Evolutionary conservation across 2,888 invertebrate species (phyloP).

Genomic region (Drosophila macrothrix): DNA sequence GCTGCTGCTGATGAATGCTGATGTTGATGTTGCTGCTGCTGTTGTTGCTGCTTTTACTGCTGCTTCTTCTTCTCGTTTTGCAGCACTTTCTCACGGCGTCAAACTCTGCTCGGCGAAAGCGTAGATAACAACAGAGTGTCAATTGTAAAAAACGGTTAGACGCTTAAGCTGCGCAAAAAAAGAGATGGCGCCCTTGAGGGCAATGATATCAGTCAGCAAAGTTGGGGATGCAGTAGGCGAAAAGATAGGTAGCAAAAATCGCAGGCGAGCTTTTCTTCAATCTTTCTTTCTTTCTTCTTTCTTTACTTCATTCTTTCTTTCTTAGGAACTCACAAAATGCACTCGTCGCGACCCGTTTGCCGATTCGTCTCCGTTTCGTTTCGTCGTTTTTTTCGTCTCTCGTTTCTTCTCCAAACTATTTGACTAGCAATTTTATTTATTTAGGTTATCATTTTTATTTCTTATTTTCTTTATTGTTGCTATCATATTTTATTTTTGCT

Average conservation of each 20-base stretch:
- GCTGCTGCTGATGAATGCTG: constrained; percentile 8
- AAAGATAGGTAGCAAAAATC: constrained; percentile 22
- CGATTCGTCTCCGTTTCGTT: constrained; percentile 15
- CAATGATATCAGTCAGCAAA: constrained; percentile 2
- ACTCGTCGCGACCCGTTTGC: constrained; percentile 29
- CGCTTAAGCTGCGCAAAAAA: constrained; percentile 15
- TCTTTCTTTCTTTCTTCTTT: constrained; percentile 5
- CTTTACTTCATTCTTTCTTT: constrained; percentile 15
- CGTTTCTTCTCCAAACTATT: constrained; percentile 45
- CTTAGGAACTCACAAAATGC: constrained; percentile 43
- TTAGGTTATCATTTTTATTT: constrained; percentile 68
- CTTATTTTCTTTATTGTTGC: constrained; percentile 24
- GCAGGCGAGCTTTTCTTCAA: constrained; percentile 3
- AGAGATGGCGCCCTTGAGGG: constrained; percentile 20
- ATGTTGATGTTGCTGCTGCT: neutral
- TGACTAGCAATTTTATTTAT: constrained; percentile 70
- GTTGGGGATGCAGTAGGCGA: neutral
- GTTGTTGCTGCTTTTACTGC: neutral
- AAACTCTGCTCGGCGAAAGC: constrained; percentile 38
- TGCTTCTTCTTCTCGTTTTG: constrained; percentile 16
- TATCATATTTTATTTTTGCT: constrained; percentile 6
- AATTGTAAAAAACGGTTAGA: constrained; percentile 33
- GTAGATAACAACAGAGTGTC: constrained; percentile 42
- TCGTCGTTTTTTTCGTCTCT: constrained; percentile 23
- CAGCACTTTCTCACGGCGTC: constrained; percentile 44